Evolutionary conservation across 2,113 vertebrate species (phyloP), one percentile per base, ranked within the genome.

Genomic region (Arenaria interpres): DNA sequence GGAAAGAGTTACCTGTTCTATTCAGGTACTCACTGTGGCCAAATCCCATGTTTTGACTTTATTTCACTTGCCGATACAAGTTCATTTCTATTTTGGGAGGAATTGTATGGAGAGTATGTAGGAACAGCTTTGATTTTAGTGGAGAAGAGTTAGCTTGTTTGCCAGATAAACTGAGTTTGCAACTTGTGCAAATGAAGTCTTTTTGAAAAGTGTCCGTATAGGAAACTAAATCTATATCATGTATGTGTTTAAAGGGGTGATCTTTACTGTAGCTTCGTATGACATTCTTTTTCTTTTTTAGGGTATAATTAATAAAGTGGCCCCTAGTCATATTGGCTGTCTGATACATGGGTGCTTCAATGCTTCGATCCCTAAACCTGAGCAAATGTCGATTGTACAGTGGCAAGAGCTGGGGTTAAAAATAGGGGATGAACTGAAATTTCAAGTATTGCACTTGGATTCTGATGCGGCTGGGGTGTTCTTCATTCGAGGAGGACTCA

Each of bases 341-440:
- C 97, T 99, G 76, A 99, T 99, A 48, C 99, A 99, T 22, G 98
- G 99, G 30, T 99, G 99, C 91, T 99, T 99, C 94, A 99, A 99
- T 72, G 99, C 99, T 71, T 99, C 99, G 69, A 98, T 99, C 60
- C 98, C 99, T 45, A 99, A 98, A 88, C 99, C 99, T 23, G 97
- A 97, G 80, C 98, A 98, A 33, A 98, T 99, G 94, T 85, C 98
- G 1, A 1, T 95, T 57, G 98, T 97, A 33, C 98, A 98, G 48
- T 99, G 99, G 99, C 98, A 98, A 80, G 97, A 97, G 3, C 94
- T 98, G 6, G 98, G 98, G 12, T 98, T 99, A 18, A 97, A 96
- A 28, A 97, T 99, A 32, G 99, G 99, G 3, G 94, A 98, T 69
- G 98, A 98, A 60, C 88, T 99, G 92, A 98, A 99, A 95, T 99